A percentile compares a stretch with the other conserved stretches of the same genome.
These are phyloP conservation scores for Xestobium rufovillosum DNA, from an alignment of 2,888 invertebrate genomes.

Conservation along the genomic window DNA sequence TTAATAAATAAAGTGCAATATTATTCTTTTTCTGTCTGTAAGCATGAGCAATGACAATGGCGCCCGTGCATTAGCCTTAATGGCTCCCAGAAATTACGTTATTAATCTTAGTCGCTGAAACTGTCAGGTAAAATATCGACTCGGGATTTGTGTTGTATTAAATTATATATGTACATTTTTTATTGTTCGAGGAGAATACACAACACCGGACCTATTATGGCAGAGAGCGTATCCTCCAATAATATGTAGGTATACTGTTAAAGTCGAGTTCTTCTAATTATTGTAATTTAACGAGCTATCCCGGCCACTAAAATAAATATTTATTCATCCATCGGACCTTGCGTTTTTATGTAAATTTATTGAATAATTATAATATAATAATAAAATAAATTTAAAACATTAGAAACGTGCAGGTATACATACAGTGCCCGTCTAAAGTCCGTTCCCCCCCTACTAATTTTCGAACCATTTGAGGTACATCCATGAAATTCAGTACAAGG, in stretches of 20 bases:
- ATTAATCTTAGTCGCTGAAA: slow-evolving; percentile 38
- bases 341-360: slow-evolving; percentile 1
- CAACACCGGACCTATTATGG: no score
- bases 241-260: no score
- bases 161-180: slow-evolving; percentile 30
- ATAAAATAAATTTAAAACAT: slow-evolving; percentile 2
- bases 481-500: no score
- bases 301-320: slow-evolving; percentile 2
- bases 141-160: slow-evolving; percentile 36
- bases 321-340: no score
- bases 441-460: no score
- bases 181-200: slow-evolving; percentile 10
- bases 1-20: no score
- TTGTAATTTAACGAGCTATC: background rate
- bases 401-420: slow-evolving; percentile 1
- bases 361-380: background rate
- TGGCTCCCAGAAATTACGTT: slow-evolving; percentile 39
- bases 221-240: no score
- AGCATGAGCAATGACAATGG: slow-evolving; percentile 33
- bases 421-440: no score
- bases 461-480: no score
- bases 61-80: slow-evolving; percentile 34
- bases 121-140: slow-evolving; percentile 40
- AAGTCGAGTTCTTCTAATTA: slow-evolving; percentile 1
- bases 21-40: slow-evolving; percentile 6